phyloP scores from a whole-genome alignment of 2,797 vertebrate species.

The Phrynocephalus forsythii region DNA sequence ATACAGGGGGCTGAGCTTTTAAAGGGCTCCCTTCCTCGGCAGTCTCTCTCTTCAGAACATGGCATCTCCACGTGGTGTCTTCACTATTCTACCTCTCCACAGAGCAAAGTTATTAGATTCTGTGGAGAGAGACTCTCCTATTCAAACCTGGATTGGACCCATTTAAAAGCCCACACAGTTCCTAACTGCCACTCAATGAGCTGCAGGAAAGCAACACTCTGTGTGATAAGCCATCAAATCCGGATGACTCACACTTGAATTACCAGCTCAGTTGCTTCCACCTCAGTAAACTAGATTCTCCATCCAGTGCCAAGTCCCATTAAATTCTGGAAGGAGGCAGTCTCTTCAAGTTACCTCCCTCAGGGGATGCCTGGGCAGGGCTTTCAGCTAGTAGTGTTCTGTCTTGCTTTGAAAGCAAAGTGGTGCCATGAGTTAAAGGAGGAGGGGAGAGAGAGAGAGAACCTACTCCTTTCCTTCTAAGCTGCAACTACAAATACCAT shows the following conservation, averaged over 20 bases:
- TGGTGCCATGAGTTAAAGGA: too few species aligned
- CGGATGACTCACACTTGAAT: background rate
- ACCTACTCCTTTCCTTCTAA: too few species aligned
- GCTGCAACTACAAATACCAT: too few species aligned
- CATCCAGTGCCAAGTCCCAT: background rate
- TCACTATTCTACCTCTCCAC: background rate
- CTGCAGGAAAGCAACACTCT: accelerated
- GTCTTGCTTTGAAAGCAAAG: too few species aligned
- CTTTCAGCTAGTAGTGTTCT: too few species aligned
- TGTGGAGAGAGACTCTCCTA: background rate
- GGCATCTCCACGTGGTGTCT: background rate
- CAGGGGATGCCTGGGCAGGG: background rate
- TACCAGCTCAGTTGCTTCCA: background rate
- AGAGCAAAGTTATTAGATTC: background rate
- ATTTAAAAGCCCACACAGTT: background rate
- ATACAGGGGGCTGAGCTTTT: background rate
- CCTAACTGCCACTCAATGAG: background rate
- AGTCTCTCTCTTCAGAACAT: background rate
- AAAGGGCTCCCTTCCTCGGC: background rate
- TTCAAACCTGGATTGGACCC: background rate
- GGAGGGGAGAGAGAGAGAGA: too few species aligned
- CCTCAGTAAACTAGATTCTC: background rate
- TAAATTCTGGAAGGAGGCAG: background rate
- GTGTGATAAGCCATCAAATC: background rate
- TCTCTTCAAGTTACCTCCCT: background rate